phyloP scores from a whole-genome alignment of 2,797 vertebrate genomes.

The Orientallactaga sibirica region DNA sequence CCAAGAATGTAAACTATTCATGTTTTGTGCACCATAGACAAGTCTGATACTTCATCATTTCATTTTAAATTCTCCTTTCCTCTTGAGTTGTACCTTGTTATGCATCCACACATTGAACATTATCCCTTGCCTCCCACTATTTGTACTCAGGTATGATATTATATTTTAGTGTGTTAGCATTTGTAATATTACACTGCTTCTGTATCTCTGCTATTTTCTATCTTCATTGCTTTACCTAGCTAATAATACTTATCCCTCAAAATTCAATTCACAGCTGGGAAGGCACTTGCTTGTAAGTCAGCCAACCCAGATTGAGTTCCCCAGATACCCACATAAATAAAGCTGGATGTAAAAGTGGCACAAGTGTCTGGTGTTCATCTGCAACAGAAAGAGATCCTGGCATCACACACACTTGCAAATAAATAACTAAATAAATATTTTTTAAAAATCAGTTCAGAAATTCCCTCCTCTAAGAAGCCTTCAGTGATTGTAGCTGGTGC shows the following conservation, averaged over 20 bases:
- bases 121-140: background rate
- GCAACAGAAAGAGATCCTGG: too few species aligned
- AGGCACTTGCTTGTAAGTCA: too few species aligned
- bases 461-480: conserved; percentile 9
- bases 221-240: background rate
- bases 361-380: too few species aligned
- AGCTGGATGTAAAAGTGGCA: too few species aligned
- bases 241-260: background rate
- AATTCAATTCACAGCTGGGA: background rate
- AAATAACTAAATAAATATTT: too few species aligned
- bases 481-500: background rate
- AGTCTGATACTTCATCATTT: background rate
- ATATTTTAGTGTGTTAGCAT: background rate
- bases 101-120: background rate
- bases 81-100: background rate
- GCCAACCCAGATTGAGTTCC: too few species aligned
- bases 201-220: background rate
- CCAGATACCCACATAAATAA: too few species aligned
- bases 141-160: background rate
- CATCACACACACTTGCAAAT: too few species aligned
- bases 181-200: too few species aligned
- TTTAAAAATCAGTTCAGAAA: background rate
- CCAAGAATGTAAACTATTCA: background rate
- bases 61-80: background rate
- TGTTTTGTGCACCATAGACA: background rate